These are phyloP conservation scores for Andinoacara biseriatus DNA, from an alignment of 2,113 vertebrate species.

Conservation along the genomic window DNA sequence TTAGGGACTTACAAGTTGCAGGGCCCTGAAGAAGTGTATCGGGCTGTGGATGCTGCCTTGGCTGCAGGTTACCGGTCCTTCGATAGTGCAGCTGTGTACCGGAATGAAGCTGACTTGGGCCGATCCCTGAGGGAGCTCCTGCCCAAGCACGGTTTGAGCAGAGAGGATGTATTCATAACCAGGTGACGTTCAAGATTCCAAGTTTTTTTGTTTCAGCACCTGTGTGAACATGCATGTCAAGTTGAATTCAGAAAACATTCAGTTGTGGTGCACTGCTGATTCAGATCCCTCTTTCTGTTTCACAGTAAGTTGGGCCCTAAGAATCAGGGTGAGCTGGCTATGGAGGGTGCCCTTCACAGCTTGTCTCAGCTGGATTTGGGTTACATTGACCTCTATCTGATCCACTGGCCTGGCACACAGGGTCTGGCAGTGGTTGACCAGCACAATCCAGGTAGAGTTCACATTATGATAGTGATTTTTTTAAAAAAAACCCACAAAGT, in stretches of 20 bases:
- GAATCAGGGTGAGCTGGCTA: conserved; percentile 77
- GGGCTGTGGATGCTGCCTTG: conserved; percentile 80
- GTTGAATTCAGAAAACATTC: background rate
- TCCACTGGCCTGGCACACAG: conserved; percentile 88
- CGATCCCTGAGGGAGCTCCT: conserved; percentile 76
- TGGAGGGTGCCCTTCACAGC: conserved; percentile 76
- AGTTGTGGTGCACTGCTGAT: background rate
- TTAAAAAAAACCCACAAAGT: background rate
- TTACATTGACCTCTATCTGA: conserved; percentile 86
- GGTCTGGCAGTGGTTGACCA: conserved; percentile 74
- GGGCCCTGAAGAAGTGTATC: conserved; percentile 60
- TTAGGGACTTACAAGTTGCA: conserved; percentile 82
- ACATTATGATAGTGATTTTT: background rate
- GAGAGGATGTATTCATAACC: conserved; percentile 83
- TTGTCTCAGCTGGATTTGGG: conserved; percentile 76
- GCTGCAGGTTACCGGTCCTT: conserved; percentile 82
- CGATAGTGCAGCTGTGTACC: conserved; percentile 84
- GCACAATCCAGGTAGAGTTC: conserved; percentile 64
- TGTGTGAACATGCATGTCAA: background rate
- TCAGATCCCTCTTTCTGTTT: background rate
- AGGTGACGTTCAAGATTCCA: conserved; percentile 35
- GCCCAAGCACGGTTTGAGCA: conserved; percentile 77
- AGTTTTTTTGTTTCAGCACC: background rate
- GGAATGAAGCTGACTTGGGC: conserved; percentile 81
- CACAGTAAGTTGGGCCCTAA: conserved; percentile 81